Evolutionary conservation across 1,140 invertebrate species (phyloP), one percentile per base, ranked within the genome.

Genomic region (Sitobion miscanthi): DNA sequence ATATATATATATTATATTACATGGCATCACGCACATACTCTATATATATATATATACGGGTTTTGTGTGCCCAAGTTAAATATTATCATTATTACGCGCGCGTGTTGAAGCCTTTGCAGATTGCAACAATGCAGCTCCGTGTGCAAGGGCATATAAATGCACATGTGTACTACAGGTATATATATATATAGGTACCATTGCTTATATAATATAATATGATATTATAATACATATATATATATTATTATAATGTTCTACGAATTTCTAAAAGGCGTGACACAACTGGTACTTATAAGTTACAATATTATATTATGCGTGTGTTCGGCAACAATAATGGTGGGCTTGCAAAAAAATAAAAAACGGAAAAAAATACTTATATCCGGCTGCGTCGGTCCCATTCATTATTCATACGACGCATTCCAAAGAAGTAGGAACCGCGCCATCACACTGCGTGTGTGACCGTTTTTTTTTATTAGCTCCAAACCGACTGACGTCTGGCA

Each of bases 281-380:
- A 45, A 69, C 62, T 69, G 62, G 30, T n/a, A 17, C 62, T n/a
- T n/a, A 62, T 52, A 52, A 52, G 49, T 52, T 17, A 17, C 20
- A 52, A 17, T 52, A 52, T 52, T 52, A 54, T 69, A 69, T 69
- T 69, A 69, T n/a, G 30, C 42, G 42, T 42, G 14, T n/a, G 85
- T 30, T 86, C 25, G 30, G 30, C 42, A 47, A 47, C 20, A 77
- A 86, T 47, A 49, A 77, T n/a, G 47, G 85, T n/a, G 85, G 85
- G 25, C n/a, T 86, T 47, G 85, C 30, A 14, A 45, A 86, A 25
- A 42, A 25, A 86, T 30, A n/a, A 86, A 38, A 86, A n/a, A 69
- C 30, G 30, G n/a, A 47, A 86, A 86, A 86, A 47, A n/a, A 86
- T 30, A n/a, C 45, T 86, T 47, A 86, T 86, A 86, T 86, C 85